Base-by-base conservation (phyloP, 2,888 invertebrate genomes). In the Melipona beecheii region DNA sequence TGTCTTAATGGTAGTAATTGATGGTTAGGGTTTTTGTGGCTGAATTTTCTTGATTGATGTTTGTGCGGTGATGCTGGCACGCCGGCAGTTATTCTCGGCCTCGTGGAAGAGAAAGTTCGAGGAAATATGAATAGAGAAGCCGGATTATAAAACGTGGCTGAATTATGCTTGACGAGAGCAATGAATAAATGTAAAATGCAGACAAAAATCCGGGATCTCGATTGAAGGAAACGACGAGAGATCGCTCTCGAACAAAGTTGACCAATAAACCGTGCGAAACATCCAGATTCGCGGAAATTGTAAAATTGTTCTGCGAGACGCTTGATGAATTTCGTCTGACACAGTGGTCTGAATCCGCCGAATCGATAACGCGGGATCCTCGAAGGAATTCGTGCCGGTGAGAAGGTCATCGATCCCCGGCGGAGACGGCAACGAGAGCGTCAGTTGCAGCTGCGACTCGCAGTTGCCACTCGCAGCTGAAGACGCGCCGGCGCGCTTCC, bases 401-500 rank as follows among this genome's bases (percentile, higher is more conserved):
- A 71, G 70, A 68, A 72, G 83, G 81, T 84, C 75, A 75, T 84
- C 81, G 85, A 85, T 81, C 81, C 78, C 9, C 64, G 54, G 54
- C 71, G 83, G 68, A 80, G 64, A 65, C 69, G 73, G 36, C 75
- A 68, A 76, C 60, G 43, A 65, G 54, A 74, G 74, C 84, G 81
- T 78, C 84, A 77, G 79, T 77, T 72, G 86, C 85, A 83, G 74
- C 82, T 81, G 81, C 82, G 74, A 36, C 69, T 64, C 71, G 79
- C 77, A 80, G 74, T 85, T 85, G 83, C 75, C 82, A 83, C 31
- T 83, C 64, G 72, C 84, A 78, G 65, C 56, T 75, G 73, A 72
- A 81, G 84, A 83, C 74, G 80, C 83, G 36, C 83, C 83, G 72
- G 75, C 78, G 75, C 64, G 75, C 72, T 84, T 86, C 84, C 86